Evolutionary conservation across 2,113 vertebrate genomes (phyloP).

Genomic region (Orycteropus afer): DNA sequence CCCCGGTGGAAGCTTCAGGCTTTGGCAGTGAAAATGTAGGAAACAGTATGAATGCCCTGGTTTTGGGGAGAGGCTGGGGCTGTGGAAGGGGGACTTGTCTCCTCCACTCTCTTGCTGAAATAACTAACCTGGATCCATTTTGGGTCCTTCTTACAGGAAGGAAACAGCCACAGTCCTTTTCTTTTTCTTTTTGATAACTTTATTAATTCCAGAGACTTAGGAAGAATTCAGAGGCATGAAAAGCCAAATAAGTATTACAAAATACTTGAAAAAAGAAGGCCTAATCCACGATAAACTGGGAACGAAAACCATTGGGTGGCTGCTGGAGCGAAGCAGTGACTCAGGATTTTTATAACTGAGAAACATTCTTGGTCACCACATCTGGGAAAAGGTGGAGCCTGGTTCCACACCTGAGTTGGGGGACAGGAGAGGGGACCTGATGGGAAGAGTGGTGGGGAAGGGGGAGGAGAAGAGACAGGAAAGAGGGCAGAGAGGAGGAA

Average conservation of each 20-base stretch:
- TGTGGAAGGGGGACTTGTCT: background rate
- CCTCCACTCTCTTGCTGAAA: background rate
- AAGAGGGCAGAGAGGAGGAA: background rate
- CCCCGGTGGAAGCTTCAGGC: no score
- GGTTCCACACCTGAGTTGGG: background rate
- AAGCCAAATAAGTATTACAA: background rate
- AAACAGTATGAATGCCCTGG: background rate
- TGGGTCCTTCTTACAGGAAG: background rate
- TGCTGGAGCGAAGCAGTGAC: background rate
- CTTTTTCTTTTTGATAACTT: background rate
- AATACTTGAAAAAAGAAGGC: constrained; percentile 10
- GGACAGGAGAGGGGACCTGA: background rate
- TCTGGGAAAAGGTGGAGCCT: background rate
- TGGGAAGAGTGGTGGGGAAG: background rate
- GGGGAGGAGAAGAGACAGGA: no score
- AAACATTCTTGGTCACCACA: background rate
- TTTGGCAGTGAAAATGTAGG: background rate
- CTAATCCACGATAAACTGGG: background rate
- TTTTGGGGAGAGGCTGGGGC: background rate
- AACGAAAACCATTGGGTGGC: background rate
- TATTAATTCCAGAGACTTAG: constrained; percentile 2
- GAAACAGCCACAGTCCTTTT: background rate
- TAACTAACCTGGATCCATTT: background rate
- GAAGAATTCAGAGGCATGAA: constrained; percentile 25
- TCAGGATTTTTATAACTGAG: background rate